A percentile compares a stretch with the other conserved stretches of the same genome.
phyloP scores from a whole-genome alignment of 1,140 invertebrate genomes.

The Scaptomyza hsui region DNA sequence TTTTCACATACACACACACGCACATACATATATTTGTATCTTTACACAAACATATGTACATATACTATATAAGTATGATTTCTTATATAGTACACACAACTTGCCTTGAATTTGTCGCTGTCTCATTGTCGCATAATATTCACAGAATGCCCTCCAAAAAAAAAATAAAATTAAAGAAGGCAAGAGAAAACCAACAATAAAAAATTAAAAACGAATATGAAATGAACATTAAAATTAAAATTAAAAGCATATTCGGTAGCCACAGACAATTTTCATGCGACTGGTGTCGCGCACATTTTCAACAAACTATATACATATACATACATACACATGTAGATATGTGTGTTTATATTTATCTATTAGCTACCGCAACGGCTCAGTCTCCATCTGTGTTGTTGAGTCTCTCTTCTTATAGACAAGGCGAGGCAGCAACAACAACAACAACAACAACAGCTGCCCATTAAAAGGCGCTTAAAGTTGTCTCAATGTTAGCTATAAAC shows the following conservation, averaged over 20 bases:
- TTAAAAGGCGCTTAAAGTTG: conserved; percentile 47
- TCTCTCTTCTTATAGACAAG: conserved; percentile 18
- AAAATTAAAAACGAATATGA: conserved; percentile 21
- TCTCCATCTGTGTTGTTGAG: background rate
- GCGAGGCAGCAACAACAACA: background rate
- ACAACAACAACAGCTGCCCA: conserved; percentile 21
- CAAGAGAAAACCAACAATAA: conserved; percentile 31
- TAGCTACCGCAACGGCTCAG: conserved; percentile 2
- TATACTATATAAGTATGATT: background rate
- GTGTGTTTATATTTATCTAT: background rate
- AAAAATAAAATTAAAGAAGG: conserved; percentile 40
- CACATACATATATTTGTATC: conserved; percentile 3
- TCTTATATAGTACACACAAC: conserved; percentile 18
- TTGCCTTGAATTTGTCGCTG: conserved; percentile 60
- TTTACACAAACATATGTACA: conserved; percentile 26
- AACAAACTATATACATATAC: conserved; percentile 3
- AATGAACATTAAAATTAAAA: conserved; percentile 44
- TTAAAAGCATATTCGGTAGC: conserved; percentile 44
- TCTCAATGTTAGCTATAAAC: conserved; percentile 14
- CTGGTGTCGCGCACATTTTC: conserved; percentile 52
- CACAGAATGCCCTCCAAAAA: conserved; percentile 56
- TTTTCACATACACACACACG: too few species aligned
- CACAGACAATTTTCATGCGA: conserved; percentile 62
- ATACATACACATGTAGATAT: too few species aligned
- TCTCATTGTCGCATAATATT: conserved; percentile 20